Evolutionary conservation across 2,888 invertebrate genomes (phyloP).

Genomic region (Cerceris rybyensis): DNA sequence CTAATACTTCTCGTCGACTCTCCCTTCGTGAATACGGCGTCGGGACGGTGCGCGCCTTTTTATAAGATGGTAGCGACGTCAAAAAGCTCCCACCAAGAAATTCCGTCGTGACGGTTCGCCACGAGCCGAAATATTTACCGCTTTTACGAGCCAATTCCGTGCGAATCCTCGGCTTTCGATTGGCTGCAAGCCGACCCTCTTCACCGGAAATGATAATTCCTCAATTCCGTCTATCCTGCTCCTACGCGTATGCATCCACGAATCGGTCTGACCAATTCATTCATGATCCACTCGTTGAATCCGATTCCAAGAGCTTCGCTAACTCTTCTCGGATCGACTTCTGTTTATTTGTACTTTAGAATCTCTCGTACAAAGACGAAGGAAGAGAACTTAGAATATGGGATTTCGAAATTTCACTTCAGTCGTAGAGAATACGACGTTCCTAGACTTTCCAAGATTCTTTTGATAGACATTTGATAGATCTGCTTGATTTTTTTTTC

Average conservation of each 20-base stretch:
- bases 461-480: no score
- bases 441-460: no score
- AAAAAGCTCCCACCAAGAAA: conserved; percentile 68
- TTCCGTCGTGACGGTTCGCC: conserved; percentile 45
- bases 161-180: conserved; percentile 66
- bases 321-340: neutral
- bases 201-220: conserved; percentile 72
- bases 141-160: conserved; percentile 73
- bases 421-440: no score
- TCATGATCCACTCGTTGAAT: conserved; percentile 26
- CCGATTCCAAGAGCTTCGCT: neutral
- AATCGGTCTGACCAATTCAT: conserved; percentile 29
- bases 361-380: neutral
- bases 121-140: conserved; percentile 70
- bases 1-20: conserved; percentile 51
- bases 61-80: conserved; percentile 74
- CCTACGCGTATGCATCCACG: conserved; percentile 7
- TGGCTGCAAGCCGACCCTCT: conserved; percentile 69
- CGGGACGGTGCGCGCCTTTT: conserved; percentile 73
- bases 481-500: no score
- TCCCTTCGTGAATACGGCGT: conserved; percentile 73
- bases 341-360: neutral
- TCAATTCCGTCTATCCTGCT: conserved; percentile 47
- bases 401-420: no score
- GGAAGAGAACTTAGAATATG: no score